Conservation (phyloP, 2,888 invertebrate genomes). For the Koerneria pararmatus region DNA sequence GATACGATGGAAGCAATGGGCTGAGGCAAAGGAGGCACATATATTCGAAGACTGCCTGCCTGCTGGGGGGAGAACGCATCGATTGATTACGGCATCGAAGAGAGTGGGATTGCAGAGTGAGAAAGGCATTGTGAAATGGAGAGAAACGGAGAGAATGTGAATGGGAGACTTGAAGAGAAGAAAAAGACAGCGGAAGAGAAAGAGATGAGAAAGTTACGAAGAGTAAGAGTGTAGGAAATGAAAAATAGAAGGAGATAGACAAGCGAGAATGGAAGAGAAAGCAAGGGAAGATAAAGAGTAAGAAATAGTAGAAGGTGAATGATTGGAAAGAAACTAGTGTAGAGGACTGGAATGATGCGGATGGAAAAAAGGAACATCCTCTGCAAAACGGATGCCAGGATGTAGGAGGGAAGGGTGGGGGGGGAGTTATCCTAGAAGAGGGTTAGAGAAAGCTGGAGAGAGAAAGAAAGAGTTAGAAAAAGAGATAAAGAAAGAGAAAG, state of each 20-base stretch:
- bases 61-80: no score
- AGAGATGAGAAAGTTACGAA: slow-evolving; percentile 9
- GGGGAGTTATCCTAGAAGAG: neutral
- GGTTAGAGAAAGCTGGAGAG: neutral
- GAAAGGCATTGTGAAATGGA: neutral
- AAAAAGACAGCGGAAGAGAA: neutral
- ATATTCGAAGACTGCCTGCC: no score
- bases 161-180: neutral
- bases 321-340: slow-evolving; percentile 1
- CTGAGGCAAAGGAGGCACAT: no score
- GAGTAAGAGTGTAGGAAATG: no score
- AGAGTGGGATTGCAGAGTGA: neutral
- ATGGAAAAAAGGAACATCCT: neutral
- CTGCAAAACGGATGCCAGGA: slow-evolving; percentile 6
- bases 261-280: no score
- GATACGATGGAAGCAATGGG: no score
- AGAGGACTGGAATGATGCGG: neutral
- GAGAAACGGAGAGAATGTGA: neutral
- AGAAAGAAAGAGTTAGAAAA: slow-evolving; percentile 7
- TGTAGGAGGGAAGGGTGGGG: neutral
- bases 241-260: neutral
- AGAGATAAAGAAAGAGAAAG: neutral
- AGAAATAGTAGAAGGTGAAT: slow-evolving; percentile 6
- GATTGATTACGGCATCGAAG: no score
- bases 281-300: slow-evolving; percentile 13